Conservation (phyloP, 1,140 invertebrate species). For the Tetramorium simillimum region DNA sequence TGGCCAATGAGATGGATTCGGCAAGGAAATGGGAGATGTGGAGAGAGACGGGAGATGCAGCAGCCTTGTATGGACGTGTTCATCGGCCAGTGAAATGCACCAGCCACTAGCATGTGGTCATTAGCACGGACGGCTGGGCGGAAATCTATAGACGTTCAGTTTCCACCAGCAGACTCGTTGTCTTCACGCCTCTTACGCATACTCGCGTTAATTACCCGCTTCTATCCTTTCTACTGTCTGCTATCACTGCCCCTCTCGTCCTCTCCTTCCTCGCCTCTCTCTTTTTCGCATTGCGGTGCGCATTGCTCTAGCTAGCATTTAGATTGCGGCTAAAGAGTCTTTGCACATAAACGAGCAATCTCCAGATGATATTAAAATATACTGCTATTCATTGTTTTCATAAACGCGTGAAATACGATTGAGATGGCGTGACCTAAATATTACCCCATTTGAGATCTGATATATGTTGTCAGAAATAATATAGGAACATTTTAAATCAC, state of each 20-base stretch:
- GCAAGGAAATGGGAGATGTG: conserved; percentile 32
- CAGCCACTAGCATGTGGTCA: conserved; percentile 62
- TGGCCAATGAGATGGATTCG: neutral
- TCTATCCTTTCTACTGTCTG: neutral
- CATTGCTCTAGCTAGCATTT: neutral
- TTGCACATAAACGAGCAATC: neutral
- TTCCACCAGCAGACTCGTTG: conserved; percentile 38
- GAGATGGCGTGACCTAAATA: neutral
- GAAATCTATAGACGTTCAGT: conserved; percentile 65
- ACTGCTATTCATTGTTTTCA: conserved; percentile 18
- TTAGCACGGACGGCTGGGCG: conserved; percentile 63
- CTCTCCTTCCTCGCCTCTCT: too few relatives aligned
- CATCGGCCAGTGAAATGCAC: conserved; percentile 68
- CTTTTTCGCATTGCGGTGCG: neutral
- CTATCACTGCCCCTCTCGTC: neutral
- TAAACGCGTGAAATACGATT: neutral
- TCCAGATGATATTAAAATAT: neutral
- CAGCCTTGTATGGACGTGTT: conserved; percentile 62
- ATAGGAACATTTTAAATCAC: neutral
- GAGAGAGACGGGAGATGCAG: conserved; percentile 29
- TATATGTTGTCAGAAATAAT: neutral
- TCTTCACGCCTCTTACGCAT: conserved; percentile 67
- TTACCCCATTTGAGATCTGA: neutral
- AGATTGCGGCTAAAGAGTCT: conserved; percentile 15
- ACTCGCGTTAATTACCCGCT: conserved; percentile 57